Evolutionary conservation across 2,888 invertebrate genomes (phyloP), one percentile per base, ranked within the genome.

Genomic region (Scrobipalpa atriplicella): DNA sequence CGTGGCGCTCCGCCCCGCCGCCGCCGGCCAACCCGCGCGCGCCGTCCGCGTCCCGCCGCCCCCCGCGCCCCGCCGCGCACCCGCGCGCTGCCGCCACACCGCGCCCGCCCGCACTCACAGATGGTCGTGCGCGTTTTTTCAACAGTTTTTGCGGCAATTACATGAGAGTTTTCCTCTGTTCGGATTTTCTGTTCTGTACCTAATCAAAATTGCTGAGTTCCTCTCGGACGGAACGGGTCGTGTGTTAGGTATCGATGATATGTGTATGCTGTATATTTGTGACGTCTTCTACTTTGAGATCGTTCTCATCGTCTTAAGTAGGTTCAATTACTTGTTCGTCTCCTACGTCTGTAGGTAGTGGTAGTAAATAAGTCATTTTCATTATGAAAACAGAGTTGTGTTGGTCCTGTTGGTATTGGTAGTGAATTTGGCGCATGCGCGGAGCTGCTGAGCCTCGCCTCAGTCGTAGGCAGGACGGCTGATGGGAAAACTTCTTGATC

Each of bases 201-300:
- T 85, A 83, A 85, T 84, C 85, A 85, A 86, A 81, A 86, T 85
- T 78, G 78, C 83, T 80, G 76, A 78, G 81, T 80, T 82, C 78
- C 81, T 83, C 77, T 82, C 83, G 81, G 69, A 76, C 78, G 83
- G 83, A 83, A 85, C 85, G 81, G 77, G 67, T 61, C 70, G 79
- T 75, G 73, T 70, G 73, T 19, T 54, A 54, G 56, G 70, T 76
- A 72, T 61, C 39, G 61, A 39, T 61, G 61, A 18, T 61, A 61
- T 61, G 61, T 62, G 43, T 47, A 29, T 56, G 56, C 29, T 36
- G 56, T 56, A 19, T 3, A 13, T 56, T 29, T 56, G 56, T 29
- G 56, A 11, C 11, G 19, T 29, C 19, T 58, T 39, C 39, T 39
- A 41, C 39, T 39, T 61, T 16, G 56, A 56, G 19, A 52, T 52